Evolutionary conservation across 2,888 invertebrate genomes (phyloP).

Genomic region (Acrobasis repandana): DNA sequence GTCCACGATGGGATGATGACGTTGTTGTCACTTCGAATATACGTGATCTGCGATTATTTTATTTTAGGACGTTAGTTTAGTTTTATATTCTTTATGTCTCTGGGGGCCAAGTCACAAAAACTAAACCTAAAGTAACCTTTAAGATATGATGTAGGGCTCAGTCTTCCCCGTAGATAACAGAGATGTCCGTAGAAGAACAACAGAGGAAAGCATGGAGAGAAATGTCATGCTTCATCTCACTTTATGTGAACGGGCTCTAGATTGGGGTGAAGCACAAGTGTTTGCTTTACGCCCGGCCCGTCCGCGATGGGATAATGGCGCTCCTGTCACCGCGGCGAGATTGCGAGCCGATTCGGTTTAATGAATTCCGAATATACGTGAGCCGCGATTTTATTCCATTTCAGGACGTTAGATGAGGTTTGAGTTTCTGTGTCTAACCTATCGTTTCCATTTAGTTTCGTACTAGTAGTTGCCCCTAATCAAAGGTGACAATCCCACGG

Average conservation of each 20-base stretch:
- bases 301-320: conserved; percentile 70
- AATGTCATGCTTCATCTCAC: too few relatives aligned
- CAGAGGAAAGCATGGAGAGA: too few relatives aligned
- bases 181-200: too few relatives aligned
- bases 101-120: too few relatives aligned
- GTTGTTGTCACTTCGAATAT: conserved; percentile 51
- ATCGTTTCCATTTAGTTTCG: too few relatives aligned
- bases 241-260: not conserved
- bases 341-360: conserved; percentile 51
- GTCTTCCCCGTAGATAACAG: too few relatives aligned
- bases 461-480: not conserved
- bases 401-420: not conserved
- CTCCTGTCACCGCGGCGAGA: conserved; percentile 48
- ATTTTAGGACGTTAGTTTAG: not conserved
- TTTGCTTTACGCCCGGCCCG: conserved; percentile 66
- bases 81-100: too few relatives aligned
- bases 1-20: conserved; percentile 70
- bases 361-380: conserved; percentile 60
- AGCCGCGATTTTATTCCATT: conserved; percentile 44
- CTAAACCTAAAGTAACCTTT: too few relatives aligned
- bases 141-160: too few relatives aligned
- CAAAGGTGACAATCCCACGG: too few relatives aligned
- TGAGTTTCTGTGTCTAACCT: not conserved
- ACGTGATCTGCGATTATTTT: conserved; percentile 47
- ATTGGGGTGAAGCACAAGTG: conserved; percentile 54